A percentile compares a stretch with the other conserved stretches of the same genome.
Evolutionary conservation across 2,113 vertebrate species (phyloP).

Genomic region (Manacus vitellinus): DNA sequence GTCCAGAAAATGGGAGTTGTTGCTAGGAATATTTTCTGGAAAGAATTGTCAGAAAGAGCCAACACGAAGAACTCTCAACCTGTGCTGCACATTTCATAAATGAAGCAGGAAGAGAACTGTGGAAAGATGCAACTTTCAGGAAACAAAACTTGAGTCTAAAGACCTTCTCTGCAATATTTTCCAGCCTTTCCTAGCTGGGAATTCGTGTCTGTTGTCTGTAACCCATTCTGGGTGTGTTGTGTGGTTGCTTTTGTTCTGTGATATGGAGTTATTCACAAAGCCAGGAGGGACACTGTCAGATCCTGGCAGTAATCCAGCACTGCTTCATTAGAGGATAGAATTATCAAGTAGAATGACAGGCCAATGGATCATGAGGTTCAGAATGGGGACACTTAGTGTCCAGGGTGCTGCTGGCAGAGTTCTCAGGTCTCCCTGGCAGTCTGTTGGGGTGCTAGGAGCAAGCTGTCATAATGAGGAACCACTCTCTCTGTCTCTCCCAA

Average conservation of each 20-base stretch:
- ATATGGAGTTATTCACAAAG: background rate
- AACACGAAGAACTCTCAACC: no score
- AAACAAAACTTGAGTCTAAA: background rate
- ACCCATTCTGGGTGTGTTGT: background rate
- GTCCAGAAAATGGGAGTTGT: background rate
- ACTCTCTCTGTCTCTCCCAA: background rate
- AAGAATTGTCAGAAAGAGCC: background rate
- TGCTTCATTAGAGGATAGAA: background rate
- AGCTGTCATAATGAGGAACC: background rate
- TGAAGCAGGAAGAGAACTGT: background rate
- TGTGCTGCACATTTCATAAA: background rate
- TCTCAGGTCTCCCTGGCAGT: background rate
- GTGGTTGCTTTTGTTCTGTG: background rate
- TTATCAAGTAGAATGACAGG: background rate
- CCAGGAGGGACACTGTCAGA: background rate
- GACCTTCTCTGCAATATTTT: background rate
- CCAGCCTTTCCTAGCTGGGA: background rate
- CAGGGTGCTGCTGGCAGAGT: background rate
- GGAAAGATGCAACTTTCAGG: background rate
- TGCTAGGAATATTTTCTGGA: background rate
- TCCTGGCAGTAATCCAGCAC: background rate
- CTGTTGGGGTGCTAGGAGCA: background rate
- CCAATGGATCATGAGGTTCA: background rate
- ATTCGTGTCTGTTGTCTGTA: background rate
- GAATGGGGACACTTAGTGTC: background rate